Percentiles rank a stretch among this genome's conserved stretches.
phyloP scores from a whole-genome alignment of 2,113 vertebrate genomes.

The Bufo gargarizans region DNA sequence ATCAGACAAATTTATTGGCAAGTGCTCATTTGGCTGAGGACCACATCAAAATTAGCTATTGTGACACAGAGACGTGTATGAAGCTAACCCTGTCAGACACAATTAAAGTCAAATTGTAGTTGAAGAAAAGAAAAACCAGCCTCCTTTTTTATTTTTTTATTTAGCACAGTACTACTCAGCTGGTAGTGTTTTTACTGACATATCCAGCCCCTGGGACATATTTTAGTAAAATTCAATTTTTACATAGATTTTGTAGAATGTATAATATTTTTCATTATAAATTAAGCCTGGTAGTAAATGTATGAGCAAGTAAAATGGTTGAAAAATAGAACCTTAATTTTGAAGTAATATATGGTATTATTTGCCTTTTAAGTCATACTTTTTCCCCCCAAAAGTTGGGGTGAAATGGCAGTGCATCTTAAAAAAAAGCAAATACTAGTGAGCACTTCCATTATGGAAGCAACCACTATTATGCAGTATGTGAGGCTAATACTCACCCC shows the following conservation, averaged over 20 bases:
- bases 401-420: no score
- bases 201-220: background rate
- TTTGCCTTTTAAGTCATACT: no score
- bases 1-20: slow-evolving; percentile 50
- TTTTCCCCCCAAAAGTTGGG: no score
- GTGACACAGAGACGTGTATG: slow-evolving; percentile 49
- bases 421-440: no score
- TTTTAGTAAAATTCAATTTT: slow-evolving; percentile 17
- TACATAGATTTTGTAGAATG: background rate
- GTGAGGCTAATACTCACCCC: no score
- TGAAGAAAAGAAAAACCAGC: slow-evolving; percentile 38
- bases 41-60: slow-evolving; percentile 48
- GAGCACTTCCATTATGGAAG: no score
- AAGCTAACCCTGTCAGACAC: slow-evolving; percentile 53
- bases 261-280: background rate
- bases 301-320: background rate
- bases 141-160: slow-evolving; percentile 20
- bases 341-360: no score
- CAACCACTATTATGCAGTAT: no score
- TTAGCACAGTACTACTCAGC: slow-evolving; percentile 27
- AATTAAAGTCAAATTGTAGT: slow-evolving; percentile 52
- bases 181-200: background rate
- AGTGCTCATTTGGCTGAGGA: slow-evolving; percentile 47
- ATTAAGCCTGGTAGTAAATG: background rate
- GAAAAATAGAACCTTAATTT: background rate